Conservation (phyloP, 2,797 vertebrate genomes). For the Arnoldichthys spilopterus region DNA sequence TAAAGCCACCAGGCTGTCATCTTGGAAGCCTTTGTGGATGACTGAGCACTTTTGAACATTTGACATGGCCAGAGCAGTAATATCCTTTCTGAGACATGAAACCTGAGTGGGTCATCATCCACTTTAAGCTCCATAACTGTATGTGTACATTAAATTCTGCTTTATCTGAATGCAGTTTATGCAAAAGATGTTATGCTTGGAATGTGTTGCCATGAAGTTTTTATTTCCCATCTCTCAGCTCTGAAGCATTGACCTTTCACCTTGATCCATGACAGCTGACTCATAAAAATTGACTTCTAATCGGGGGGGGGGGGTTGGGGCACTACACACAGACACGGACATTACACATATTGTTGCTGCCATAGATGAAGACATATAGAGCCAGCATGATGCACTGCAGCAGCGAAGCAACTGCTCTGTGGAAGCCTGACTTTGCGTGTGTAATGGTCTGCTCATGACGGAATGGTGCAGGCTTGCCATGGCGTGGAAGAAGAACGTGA, state of each 20-base stretch:
- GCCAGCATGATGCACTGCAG: slow-evolving; percentile 37
- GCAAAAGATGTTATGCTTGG: background rate
- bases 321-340: slow-evolving; percentile 41
- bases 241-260: slow-evolving; percentile 25
- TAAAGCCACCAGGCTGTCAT: slow-evolving; percentile 9
- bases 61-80: slow-evolving; percentile 27
- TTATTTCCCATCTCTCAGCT: background rate
- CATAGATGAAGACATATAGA: slow-evolving; percentile 35
- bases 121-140: slow-evolving; percentile 15
- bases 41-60: slow-evolving; percentile 16
- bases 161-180: background rate
- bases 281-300: slow-evolving; percentile 12
- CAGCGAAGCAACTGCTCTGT: slow-evolving; percentile 34
- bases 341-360: slow-evolving; percentile 38
- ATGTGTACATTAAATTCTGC: background rate
- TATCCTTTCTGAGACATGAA: slow-evolving; percentile 39
- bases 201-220: slow-evolving; percentile 5
- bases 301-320: slow-evolving; percentile 16
- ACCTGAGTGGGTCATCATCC: slow-evolving; percentile 32
- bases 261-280: slow-evolving; percentile 11
- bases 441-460: slow-evolving; percentile 56
- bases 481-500: slow-evolving; percentile 65
- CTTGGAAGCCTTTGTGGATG: slow-evolving; percentile 42
- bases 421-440: slow-evolving; percentile 44
- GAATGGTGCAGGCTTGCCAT: slow-evolving; percentile 40